Base-by-base conservation (phyloP, 1,140 invertebrate genomes). In the Bombus sibiricus region DNA sequence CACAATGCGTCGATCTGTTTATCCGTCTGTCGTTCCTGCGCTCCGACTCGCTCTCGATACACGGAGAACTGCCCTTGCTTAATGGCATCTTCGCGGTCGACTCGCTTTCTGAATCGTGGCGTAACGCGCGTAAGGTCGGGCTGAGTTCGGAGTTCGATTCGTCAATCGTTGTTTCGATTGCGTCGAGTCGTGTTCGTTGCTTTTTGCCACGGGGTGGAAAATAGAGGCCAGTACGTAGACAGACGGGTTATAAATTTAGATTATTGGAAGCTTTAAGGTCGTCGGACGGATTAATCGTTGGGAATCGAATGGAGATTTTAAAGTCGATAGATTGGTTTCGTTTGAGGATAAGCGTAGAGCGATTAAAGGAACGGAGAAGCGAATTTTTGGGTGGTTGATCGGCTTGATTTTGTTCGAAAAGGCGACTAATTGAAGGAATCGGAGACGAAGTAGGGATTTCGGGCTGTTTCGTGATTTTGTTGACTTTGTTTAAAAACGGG, bases 1-100 rank as follows among this genome's bases (percentile, higher is more conserved):
- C 76, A 86, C 86, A 88, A 90, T 86, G 62, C 71, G 28, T 34
- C 89, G 86, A 89, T 87, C 88, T 85, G 88, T 90, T 90, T 87
- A 89, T 87, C 69, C 39, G 75, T 88, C 64, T 87, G 73, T 89
- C 85, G 43, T 82, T 37, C 47, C 64, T 53, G 4, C 62, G 62
- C 18, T n/a, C 32, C 15, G 76, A 25, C 59, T 41, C 12, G 22
- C 39, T 41, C 37, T 37, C 32, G 12, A n/a, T 6, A 6, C 37
- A 22, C 15, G 15, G 41, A 73, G n/a, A 78, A 32, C 72, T 57
- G 32, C 18, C 22, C 39, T 37, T 59, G 64, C 32, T 66, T 32
- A 66, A 78, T 87, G 73, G 59, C 43, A 89, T 79, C 62, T 59
- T 53, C 83, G 22, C n/a, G n/a, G 15, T 32, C 6, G 15, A 39